phyloP scores from a whole-genome alignment of 2,113 vertebrate species.

The Baryphthengus martii region DNA sequence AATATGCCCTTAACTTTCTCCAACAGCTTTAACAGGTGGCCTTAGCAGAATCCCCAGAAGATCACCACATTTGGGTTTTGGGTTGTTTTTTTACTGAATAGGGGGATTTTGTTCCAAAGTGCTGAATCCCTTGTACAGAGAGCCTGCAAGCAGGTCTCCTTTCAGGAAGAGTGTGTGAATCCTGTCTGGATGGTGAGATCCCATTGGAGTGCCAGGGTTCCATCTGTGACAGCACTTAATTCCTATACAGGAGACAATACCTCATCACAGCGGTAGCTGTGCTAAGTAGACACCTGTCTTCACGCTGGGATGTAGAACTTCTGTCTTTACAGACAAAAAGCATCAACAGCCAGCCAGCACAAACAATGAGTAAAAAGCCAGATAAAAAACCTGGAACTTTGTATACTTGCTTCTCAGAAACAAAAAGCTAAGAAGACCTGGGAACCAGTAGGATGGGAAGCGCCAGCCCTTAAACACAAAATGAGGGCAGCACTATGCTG shows the following conservation, averaged over 20 bases:
- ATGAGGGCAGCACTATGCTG: not conserved
- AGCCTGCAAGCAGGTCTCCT: not conserved
- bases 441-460: not conserved
- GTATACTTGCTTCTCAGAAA: not conserved
- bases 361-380: not conserved
- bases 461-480: not conserved
- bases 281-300: too few relatives aligned
- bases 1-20: not conserved
- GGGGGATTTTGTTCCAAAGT: not conserved
- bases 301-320: not conserved
- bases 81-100: not conserved
- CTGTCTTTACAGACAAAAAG: not conserved
- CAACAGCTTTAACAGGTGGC: not conserved
- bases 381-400: not conserved
- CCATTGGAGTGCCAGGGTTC: accelerated
- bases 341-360: not conserved
- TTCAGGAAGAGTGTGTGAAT: not conserved
- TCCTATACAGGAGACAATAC: not conserved
- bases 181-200: not conserved
- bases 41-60: not conserved
- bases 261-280: too few relatives aligned
- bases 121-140: not conserved
- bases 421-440: not conserved
- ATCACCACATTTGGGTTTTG: not conserved
- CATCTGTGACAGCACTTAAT: not conserved